Evolutionary conservation across 2,888 invertebrate genomes (phyloP).

Genomic region (Dryococelus australis): DNA sequence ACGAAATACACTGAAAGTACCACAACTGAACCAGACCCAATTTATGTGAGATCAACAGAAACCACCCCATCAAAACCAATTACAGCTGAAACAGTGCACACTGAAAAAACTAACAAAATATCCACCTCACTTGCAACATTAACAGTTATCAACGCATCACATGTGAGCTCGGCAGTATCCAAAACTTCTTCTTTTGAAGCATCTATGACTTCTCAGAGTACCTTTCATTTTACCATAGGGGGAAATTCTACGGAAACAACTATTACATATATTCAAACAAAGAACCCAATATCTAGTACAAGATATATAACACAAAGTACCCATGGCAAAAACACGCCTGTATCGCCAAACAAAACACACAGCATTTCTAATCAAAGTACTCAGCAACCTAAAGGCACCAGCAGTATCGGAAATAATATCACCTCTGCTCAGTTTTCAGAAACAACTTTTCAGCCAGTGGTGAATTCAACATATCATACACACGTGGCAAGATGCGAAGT

Average conservation of each 20-base stretch:
- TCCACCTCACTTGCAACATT: too few species aligned
- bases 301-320: not conserved
- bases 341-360: not conserved
- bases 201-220: not conserved
- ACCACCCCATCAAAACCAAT: not conserved
- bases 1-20: not conserved
- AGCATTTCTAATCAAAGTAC: not conserved
- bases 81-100: not conserved
- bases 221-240: too few species aligned
- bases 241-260: too few species aligned
- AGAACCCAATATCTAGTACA: not conserved
- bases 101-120: conserved; percentile 22
- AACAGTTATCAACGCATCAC: too few species aligned
- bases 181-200: conserved; percentile 17
- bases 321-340: not conserved
- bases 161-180: not conserved
- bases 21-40: too few species aligned
- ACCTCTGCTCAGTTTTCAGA: not conserved
- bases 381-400: not conserved
- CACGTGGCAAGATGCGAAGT: not conserved
- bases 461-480: not conserved
- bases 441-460: not conserved
- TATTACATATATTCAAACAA: too few species aligned
- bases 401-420: not conserved
- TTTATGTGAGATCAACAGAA: not conserved